Evolutionary conservation across 2,888 invertebrate species (phyloP).

Genomic region (Pseudolycoriella hygida): DNA sequence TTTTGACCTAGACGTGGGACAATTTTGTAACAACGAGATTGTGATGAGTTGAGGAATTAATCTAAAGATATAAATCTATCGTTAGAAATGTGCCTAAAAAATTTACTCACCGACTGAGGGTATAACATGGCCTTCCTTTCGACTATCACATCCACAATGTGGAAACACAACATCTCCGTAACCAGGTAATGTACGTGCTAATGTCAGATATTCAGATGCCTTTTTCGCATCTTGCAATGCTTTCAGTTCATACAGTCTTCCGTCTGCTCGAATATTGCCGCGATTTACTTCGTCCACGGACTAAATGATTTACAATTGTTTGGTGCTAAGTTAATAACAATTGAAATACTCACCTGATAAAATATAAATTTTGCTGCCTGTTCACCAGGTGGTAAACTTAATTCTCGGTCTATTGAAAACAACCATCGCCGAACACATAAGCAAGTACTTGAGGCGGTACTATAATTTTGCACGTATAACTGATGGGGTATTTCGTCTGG

Average conservation of each 20-base stretch:
- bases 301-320: slow-evolving; percentile 27
- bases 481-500: slow-evolving; percentile 92
- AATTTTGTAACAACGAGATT: too few relatives aligned
- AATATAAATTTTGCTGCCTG: slow-evolving; percentile 72
- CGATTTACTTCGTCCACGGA: slow-evolving; percentile 91
- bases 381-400: slow-evolving; percentile 46
- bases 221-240: slow-evolving; percentile 82
- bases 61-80: too few relatives aligned
- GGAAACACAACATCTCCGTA: slow-evolving; percentile 92
- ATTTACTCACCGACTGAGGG: slow-evolving; percentile 44
- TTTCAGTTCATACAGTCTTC: slow-evolving; percentile 88
- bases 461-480: slow-evolving; percentile 96
- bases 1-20: too few relatives aligned
- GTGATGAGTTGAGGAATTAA: too few relatives aligned
- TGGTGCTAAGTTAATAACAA: slow-evolving; percentile 10
- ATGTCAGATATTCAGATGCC: slow-evolving; percentile 67
- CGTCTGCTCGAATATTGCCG: slow-evolving; percentile 76
- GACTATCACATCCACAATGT: slow-evolving; percentile 79
- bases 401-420: slow-evolving; percentile 52
- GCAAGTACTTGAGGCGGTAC: slow-evolving; percentile 92
- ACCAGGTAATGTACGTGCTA: slow-evolving; percentile 74
- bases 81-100: not conserved
- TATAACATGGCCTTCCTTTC: slow-evolving; percentile 73
- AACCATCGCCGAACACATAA: slow-evolving; percentile 77
- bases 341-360: slow-evolving; percentile 49